Base-by-base conservation (phyloP, 2,888 invertebrate genomes). In the Stegana nigrithorax region DNA sequence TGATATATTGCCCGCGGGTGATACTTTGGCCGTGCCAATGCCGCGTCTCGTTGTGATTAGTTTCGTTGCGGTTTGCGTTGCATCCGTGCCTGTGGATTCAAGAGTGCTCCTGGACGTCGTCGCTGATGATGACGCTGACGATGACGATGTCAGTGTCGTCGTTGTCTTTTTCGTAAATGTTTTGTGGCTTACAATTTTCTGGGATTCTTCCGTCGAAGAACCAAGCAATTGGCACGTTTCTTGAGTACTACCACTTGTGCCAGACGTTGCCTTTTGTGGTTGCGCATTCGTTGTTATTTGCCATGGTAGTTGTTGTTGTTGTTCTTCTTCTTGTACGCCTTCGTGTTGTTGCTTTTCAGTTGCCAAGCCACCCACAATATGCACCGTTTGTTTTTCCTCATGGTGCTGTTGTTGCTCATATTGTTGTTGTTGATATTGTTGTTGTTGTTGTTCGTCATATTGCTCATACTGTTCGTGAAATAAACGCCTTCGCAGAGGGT, bases 161-260 rank as follows among this genome's bases (percentile, higher is more conserved):
- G 23, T 55, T 44, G 44, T 68, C 61, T 67, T 69, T 63, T 68
- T 72, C 55, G 72, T 70, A 66, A 74, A 75, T 66, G 71, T 78
- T 72, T 74, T 73, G 70, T 74, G 79, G 71, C 73, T 78, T 64
- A 79, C 78, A 82, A 82, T 76, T 81, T 75, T 67, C 63, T 80
- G 73, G 55, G 78, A 71, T 71, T 83, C 81, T 82, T 80, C 76
- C 73, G 78, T 51, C 39, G 74, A 73, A 81, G 82, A 82, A 82
- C 82, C 81, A 71, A 73, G 73, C 82, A 79, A 72, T 81, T 82
- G 82, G 80, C 81, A 73, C 76, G 81, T 74, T 80, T 72, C 78
- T 70, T 70, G 72, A 73, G 74, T 73, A 81, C 81, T 82, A 73
- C 64, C 44, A 32, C 17, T 27, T 3, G 59, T 36, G 44, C 26